Evolutionary conservation across 2,797 vertebrate species (phyloP).

Genomic region (Crocodylus rhombifer): DNA sequence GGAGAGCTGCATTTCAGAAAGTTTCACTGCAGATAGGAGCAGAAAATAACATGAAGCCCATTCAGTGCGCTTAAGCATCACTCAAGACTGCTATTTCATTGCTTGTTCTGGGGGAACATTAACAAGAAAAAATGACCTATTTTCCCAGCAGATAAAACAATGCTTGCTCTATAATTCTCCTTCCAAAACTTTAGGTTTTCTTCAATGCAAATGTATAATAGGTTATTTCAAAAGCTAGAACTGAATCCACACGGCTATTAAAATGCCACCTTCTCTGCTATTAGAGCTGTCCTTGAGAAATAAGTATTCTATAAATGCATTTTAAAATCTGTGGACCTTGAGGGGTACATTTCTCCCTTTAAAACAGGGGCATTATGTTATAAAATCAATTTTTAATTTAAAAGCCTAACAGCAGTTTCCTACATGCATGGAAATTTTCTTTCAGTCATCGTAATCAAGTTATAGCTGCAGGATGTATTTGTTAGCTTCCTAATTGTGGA

Average conservation of each 20-base stretch:
- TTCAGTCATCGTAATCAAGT: neutral
- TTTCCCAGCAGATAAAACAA: neutral
- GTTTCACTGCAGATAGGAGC: neutral
- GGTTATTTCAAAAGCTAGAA: conserved; percentile 14
- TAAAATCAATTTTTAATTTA: conserved; percentile 37
- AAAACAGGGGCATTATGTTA: conserved; percentile 12
- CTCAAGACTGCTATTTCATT: neutral
- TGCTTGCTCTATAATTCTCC: neutral
- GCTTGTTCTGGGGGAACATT: neutral
- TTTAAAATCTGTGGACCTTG: neutral
- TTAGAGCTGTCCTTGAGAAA: conserved; percentile 2
- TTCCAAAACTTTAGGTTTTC: neutral
- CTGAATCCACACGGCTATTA: conserved; percentile 21
- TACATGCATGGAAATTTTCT: conserved; percentile 18
- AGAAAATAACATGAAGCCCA: neutral
- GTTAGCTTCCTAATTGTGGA: accelerated
- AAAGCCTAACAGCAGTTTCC: conserved; percentile 17
- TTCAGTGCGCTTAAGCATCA: neutral
- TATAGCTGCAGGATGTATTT: neutral
- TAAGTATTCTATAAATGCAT: neutral
- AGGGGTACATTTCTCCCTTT: conserved; percentile 28
- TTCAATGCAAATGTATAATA: neutral
- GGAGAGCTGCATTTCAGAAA: neutral
- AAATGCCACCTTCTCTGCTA: conserved; percentile 13
- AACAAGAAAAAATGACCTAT: neutral